phyloP scores from a whole-genome alignment of 2,888 invertebrate genomes.

The Harpalus rufipes region DNA sequence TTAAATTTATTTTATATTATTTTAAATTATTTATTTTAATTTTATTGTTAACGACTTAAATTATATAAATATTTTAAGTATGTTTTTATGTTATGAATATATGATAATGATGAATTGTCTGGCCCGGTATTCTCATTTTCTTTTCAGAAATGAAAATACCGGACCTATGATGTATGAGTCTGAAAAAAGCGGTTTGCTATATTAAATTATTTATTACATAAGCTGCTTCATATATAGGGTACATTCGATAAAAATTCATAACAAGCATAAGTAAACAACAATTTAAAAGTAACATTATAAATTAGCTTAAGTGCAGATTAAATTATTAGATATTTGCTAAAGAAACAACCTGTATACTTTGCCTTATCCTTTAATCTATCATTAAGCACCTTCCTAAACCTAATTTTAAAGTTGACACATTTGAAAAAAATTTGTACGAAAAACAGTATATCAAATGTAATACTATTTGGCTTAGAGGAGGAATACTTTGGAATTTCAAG shows the following conservation, averaged over 20 bases:
- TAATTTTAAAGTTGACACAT: slow-evolving; percentile 35
- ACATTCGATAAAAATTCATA: slow-evolving; percentile 44
- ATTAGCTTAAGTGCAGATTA: slow-evolving; percentile 44
- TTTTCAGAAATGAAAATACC: too few species aligned
- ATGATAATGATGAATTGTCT: too few species aligned
- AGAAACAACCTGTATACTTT: slow-evolving; percentile 37
- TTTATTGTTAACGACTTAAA: too few species aligned
- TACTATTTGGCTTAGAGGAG: slow-evolving; percentile 53
- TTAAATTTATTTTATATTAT: too few species aligned
- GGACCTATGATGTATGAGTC: neutral
- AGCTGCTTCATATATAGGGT: slow-evolving; percentile 55
- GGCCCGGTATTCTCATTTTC: too few species aligned
- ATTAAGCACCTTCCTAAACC: slow-evolving; percentile 34
- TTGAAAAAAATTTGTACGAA: slow-evolving; percentile 53
- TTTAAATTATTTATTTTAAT: too few species aligned
- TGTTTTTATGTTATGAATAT: too few species aligned
- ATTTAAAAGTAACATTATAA: slow-evolving; percentile 50
- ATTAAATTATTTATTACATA: slow-evolving; percentile 56
- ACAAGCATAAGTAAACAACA: slow-evolving; percentile 56
- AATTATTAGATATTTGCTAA: slow-evolving; percentile 19
- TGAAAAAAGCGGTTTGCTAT: neutral
- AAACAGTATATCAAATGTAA: slow-evolving; percentile 38
- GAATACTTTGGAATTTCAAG: slow-evolving; percentile 64
- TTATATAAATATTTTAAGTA: too few species aligned
- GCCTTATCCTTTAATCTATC: slow-evolving; percentile 42